Evolutionary conservation across 2,888 invertebrate genomes (phyloP), one percentile per base, ranked within the genome.

Genomic region (Helobdella robusta): DNA sequence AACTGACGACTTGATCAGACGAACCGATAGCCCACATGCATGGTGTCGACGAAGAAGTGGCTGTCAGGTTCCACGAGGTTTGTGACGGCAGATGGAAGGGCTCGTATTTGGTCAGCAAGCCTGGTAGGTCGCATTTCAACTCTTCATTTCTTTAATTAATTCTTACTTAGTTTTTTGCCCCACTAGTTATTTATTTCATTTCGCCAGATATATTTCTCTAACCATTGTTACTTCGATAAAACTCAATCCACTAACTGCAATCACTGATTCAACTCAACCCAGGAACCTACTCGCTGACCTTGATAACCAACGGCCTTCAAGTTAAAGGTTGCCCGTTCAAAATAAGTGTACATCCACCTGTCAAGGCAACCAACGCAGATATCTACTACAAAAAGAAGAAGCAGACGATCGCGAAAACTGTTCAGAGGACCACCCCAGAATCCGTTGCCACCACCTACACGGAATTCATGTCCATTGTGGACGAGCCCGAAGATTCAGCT

Each of bases 311-410:
- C n/a, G 56, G 56, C 8, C 2, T 30, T 3, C 56, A 30, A 8
- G 32, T 56, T 18, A 32, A 28, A 5, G 56, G 56, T 2, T 56
- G 30, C 32, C 56, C 56, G 2, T 56, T 56, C 56, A 56, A 56
- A 32, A 56, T 56, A 23, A 56, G 32, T 30, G 56, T 56, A 4
- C 23, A n/a, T 8, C 30, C 20, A 56, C 6, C 28, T 30, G 32
- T 56, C 23, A 1, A n/a, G 6, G n/a, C 20, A 18, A 30, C n/a
- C n/a, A n/a, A n/a, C n/a, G n/a, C n/a, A n/a, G n/a, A n/a, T n/a
- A n/a, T n/a, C n/a, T n/a, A n/a, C n/a, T n/a, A n/a, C n/a, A n/a
- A n/a, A n/a, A n/a, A n/a, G n/a, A n/a, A n/a, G n/a, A n/a, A n/a
- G n/a, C n/a, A n/a, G n/a, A n/a, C n/a, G n/a, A n/a, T n/a, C n/a